Base-by-base conservation (phyloP, 30 jellyfish, hydroid and myxozoan species). In the Mastigias papua region DNA sequence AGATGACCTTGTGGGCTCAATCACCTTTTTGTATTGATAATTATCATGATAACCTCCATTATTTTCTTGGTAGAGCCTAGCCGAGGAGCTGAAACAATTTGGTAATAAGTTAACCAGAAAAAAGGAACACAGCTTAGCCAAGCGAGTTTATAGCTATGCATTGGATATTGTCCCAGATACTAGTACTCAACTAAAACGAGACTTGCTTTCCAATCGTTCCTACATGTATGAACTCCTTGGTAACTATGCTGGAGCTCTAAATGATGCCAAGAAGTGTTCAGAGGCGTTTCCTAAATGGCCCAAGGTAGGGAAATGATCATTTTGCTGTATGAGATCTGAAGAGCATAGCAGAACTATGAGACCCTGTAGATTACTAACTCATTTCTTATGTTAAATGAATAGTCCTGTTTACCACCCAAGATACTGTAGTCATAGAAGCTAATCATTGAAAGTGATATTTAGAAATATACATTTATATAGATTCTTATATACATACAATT, bases 201-300 rank as follows among this genome's bases (percentile, higher is more conserved):
- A 73, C 68, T 26, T 86, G 50, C 58, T 76, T 19, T 86, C 95
- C 8, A 73, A 86, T 65, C 80, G 80, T 1, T 73, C 89, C 22
- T 64, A 71, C 74, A 37, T 86, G 76, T 33, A 49, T 50, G 58
- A 32, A 32, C 54, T 71, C 6, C 28, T 76, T 20, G 77, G 80
- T 2, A 35, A 61, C 58, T 31, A 33, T 60, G 49, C 20, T 19
- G 89, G 25, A 21, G 95, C 95, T 0, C 57, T 26, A 28, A 28
- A 23, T 46, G 81, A 74, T 65, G 95, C 95, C 2, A 58, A n/a
- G 28, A 74, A 63, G 27, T 86, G 95, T 66, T 49, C 30, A 34
- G 37, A 86, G 63, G 10, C 65, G 35, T 69, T 31, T 32, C 84
- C 88, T 13, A 11, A 64, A 2, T 86, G 95, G 95, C 95, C 86